A percentile compares a stretch with the other conserved stretches of the same genome.
phyloP scores from a whole-genome alignment of 2,113 vertebrate genomes.

The Amia ocellicauda region DNA sequence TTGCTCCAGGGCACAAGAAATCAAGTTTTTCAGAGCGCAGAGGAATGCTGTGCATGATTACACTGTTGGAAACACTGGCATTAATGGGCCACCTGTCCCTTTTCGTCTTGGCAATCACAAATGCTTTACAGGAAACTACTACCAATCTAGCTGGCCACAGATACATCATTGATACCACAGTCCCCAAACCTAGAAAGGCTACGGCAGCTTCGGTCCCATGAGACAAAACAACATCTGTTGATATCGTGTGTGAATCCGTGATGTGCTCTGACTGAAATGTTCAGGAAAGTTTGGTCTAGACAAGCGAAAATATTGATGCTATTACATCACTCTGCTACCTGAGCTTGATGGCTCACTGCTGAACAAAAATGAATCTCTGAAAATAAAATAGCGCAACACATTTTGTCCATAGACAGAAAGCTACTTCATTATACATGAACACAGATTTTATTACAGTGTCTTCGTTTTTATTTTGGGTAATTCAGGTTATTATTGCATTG shows the following conservation, averaged over 20 bases:
- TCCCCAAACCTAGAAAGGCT: not conserved
- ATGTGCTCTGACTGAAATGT: not conserved
- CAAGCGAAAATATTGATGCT: no score
- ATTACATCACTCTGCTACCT: no score
- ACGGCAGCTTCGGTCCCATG: not conserved
- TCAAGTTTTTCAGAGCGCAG: slow-evolving; percentile 17
- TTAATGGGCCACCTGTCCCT: not conserved
- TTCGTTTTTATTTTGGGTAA: no score
- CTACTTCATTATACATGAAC: no score
- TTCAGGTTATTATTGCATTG: no score
- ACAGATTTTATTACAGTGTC: no score
- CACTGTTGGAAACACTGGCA: slow-evolving; percentile 28
- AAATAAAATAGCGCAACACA: no score
- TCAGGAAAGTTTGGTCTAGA: no score
- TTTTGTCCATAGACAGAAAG: no score
- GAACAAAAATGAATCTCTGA: no score
- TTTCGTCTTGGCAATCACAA: not conserved
- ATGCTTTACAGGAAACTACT: not conserved
- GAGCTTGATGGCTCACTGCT: no score
- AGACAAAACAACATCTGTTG: not conserved
- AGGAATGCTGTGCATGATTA: slow-evolving; percentile 27
- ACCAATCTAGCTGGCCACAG: not conserved
- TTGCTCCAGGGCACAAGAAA: slow-evolving; percentile 24
- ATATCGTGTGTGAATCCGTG: not conserved
- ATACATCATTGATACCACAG: not conserved